These are phyloP conservation scores for Erinaceus europaeus DNA, from an alignment of 2,113 vertebrate species.

Conservation along the genomic window DNA sequence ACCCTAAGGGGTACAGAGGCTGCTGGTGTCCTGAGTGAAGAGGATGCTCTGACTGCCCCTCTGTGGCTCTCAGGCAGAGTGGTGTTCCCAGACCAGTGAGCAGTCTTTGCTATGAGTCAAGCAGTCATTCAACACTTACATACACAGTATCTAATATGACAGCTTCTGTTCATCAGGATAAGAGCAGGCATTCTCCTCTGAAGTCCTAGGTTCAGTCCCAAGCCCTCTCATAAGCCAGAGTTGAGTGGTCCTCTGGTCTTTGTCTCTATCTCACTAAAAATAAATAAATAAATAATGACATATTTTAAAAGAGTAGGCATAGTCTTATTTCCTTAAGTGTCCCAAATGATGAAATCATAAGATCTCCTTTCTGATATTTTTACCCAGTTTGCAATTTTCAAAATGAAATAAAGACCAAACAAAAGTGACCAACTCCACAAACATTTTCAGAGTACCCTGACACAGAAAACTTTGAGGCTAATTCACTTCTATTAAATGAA, in stretches of 20 bases:
- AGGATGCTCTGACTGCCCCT: no score
- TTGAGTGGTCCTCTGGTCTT: no score
- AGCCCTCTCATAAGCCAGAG: no score
- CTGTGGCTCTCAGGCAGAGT: no score
- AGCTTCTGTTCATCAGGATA: neutral
- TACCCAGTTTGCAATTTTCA: neutral
- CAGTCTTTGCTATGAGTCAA: no score
- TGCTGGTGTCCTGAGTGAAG: no score
- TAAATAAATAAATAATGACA: no score
- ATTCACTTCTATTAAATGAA: conserved; percentile 20
- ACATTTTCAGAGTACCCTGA: neutral
- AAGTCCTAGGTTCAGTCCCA: no score
- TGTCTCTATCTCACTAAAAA: no score
- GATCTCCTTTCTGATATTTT: neutral
- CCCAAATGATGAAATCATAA: neutral
- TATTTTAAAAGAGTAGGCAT: no score
- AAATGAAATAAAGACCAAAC: neutral
- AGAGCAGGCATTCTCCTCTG: neutral
- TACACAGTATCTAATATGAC: neutral
- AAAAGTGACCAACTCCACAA: neutral
- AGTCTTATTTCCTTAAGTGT: neutral
- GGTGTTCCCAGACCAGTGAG: no score
- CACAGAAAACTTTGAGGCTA: neutral
- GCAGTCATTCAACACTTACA: neutral
- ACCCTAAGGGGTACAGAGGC: neutral